Evolutionary conservation across 2,888 invertebrate species (phyloP), one percentile per base, ranked within the genome.

Genomic region (Euzetes globulus): DNA sequence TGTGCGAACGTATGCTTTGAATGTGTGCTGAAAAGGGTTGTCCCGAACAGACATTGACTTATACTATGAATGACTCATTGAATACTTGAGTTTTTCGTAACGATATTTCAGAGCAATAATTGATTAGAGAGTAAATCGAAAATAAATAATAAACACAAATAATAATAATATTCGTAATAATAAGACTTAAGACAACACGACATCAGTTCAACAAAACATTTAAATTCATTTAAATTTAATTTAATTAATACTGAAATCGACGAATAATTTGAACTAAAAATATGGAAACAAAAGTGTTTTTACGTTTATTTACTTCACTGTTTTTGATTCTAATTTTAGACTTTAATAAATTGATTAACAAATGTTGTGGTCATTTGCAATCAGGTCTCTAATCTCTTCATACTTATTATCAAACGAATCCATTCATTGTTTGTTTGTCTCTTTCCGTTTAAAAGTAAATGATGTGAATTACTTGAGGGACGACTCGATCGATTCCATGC

Each of bases 401-500:
- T n/a, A 22, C 27, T 5, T 27, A 27, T 17, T 22, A 17, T 1
- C 1, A 25, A 58, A 58, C n/a, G 1, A 27, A 13, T 58, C 6
- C 25, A 58, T 58, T 13, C 1, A 50, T 50, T 17, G n/a, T 50
- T 50, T 58, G 19, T 25, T 58, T 58, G 27, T 27, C 25, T 25
- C 1, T 25, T 13, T 15, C n/a, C n/a, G 22, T 25, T 27, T 6
- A 11, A 63, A 25, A 45, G 70, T 45, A 15, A 45, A 70, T 37
- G 45, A 70, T 13, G 6, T 70, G 13, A 70, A 70, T 47, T 70
- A 45, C 25, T 45, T 70, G 25, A 70, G 41, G 4, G 70, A 70
- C 19, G 70, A 70, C 11, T 47, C 70, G 4, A 45, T 45, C 17
- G 41, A 45, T 70, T 37, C 63, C 96, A 96, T 13, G 89, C 37